Conservation (phyloP, 2,113 vertebrate genomes). For the Saguinus midas region DNA sequence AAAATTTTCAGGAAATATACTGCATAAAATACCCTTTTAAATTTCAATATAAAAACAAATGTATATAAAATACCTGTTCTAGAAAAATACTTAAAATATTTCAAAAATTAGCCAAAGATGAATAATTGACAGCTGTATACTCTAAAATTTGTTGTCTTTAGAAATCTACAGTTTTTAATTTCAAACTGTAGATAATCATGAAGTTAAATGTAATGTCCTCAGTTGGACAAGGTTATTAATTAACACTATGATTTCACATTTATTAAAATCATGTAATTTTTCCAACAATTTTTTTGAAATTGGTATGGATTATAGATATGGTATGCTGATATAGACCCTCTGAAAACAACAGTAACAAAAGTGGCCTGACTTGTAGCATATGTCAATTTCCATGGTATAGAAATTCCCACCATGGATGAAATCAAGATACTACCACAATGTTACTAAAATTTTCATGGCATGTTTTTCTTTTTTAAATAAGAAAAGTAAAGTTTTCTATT, state of each 20-base stretch:
- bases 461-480: neutral
- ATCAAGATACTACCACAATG: neutral
- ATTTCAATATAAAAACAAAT: neutral
- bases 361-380: neutral
- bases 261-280: conserved; percentile 3
- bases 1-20: neutral
- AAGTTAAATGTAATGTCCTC: neutral
- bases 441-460: neutral
- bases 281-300: neutral
- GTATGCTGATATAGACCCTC: neutral
- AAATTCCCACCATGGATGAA: neutral
- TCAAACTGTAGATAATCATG: neutral
- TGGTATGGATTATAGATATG: neutral
- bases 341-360: neutral
- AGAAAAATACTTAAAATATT: neutral
- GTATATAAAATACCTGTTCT: neutral
- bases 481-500: neutral
- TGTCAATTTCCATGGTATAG: too few species aligned
- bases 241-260: neutral
- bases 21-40: neutral
- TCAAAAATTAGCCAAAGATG: neutral
- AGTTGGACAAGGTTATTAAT: neutral
- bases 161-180: neutral
- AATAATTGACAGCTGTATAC: neutral
- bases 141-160: neutral